Conservation (phyloP, 2,797 vertebrate genomes). For the Gouania willdenowi region DNA sequence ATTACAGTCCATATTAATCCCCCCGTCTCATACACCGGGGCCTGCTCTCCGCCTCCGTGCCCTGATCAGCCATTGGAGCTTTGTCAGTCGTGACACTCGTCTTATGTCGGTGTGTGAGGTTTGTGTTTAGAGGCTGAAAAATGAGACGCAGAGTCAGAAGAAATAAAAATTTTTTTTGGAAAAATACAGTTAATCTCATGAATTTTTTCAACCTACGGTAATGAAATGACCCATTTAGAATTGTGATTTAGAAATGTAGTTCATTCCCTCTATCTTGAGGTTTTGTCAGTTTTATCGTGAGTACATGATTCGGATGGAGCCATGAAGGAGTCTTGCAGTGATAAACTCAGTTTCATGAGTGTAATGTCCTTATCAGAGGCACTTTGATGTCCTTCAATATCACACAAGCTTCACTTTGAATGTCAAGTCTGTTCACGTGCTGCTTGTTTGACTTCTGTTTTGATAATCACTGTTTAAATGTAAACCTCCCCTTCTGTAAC, state of each 20-base stretch:
- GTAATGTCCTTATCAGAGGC: conserved; percentile 63
- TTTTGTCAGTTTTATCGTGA: conserved; percentile 68
- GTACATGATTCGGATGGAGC: conserved; percentile 61
- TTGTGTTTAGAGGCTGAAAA: conserved; percentile 18
- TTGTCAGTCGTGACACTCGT: conserved; percentile 49
- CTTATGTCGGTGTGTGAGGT: background rate
- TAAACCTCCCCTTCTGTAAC: conserved; percentile 7
- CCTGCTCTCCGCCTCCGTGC: conserved; percentile 50
- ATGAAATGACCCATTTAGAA: conserved; percentile 76
- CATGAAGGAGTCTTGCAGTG: conserved; percentile 55
- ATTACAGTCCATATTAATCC: conserved; percentile 82
- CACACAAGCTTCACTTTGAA: conserved; percentile 44
- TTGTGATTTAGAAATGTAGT: conserved; percentile 70
- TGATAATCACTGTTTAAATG: conserved; percentile 53
- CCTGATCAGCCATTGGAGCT: conserved; percentile 51
- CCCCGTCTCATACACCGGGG: conserved; percentile 63
- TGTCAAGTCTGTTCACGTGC: conserved; percentile 42
- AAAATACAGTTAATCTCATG: conserved; percentile 54
- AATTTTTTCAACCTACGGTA: conserved; percentile 73
- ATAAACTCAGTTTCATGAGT: conserved; percentile 64
- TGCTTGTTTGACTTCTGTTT: conserved; percentile 48
- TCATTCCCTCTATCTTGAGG: conserved; percentile 55
- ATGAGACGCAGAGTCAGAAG: conserved; percentile 40
- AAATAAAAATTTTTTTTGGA: conserved; percentile 54
- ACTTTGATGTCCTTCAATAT: conserved; percentile 67